Evolutionary conservation across 2,113 vertebrate genomes (phyloP).

Genomic region (Genyomyrus donnyi): DNA sequence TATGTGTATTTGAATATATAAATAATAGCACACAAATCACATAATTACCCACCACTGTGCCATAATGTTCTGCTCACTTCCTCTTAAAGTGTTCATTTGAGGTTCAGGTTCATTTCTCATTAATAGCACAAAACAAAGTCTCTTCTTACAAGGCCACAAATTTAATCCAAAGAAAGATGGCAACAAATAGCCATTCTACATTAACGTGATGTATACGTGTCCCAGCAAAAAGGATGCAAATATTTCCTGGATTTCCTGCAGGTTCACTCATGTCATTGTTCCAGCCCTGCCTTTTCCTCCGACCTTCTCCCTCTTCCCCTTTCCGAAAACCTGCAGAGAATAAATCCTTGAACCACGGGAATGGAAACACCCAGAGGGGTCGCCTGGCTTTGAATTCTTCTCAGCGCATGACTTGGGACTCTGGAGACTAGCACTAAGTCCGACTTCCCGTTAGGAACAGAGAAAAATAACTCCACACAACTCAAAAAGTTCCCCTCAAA

Average conservation of each 20-base stretch:
- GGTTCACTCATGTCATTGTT: constrained; percentile 55
- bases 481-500: constrained; percentile 1
- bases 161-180: background rate
- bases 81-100: background rate
- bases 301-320: constrained; percentile 37
- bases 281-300: constrained; percentile 49
- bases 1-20: background rate
- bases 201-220: background rate
- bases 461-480: constrained; percentile 23
- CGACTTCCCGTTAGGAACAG: constrained; percentile 12
- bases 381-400: background rate
- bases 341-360: constrained; percentile 13
- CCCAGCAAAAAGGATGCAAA: constrained; percentile 41
- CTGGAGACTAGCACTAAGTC: constrained; percentile 14
- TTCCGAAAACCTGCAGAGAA: constrained; percentile 31
- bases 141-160: background rate
- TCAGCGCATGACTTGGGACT: constrained; percentile 5
- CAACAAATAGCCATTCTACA: background rate
- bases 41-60: background rate
- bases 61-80: background rate
- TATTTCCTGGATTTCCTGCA: constrained; percentile 55
- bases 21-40: background rate
- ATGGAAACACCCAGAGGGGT: constrained; percentile 2
- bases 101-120: background rate
- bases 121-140: background rate